A percentile compares a stretch with the other conserved stretches of the same genome.
Conservation (phyloP, 1,140 invertebrate genomes). For the Papilio xuthus region DNA sequence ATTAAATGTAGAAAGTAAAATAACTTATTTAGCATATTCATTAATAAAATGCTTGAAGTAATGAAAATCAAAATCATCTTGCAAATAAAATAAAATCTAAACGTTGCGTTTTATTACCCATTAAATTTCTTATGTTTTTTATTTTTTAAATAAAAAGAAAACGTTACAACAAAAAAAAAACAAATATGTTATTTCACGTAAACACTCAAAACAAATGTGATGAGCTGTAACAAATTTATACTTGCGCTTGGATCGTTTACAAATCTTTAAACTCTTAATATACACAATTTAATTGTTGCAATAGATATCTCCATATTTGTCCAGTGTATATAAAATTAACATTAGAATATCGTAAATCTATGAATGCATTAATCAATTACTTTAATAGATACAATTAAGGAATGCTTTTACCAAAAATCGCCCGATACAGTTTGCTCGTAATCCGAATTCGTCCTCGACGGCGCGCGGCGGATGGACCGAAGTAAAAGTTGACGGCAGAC, state of each 20-base stretch:
- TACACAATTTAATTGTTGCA: neutral
- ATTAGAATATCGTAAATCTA: neutral
- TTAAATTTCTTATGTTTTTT: neutral
- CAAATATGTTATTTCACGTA: neutral
- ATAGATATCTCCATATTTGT: neutral
- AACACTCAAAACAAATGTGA: neutral
- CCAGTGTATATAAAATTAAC: neutral
- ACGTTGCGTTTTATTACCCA: neutral
- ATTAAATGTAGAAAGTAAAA: neutral
- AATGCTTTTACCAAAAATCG: conserved; percentile 34
- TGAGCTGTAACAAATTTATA: conserved; percentile 19
- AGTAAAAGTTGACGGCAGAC: conserved; percentile 74
- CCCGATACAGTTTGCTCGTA: conserved; percentile 58
- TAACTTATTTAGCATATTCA: neutral
- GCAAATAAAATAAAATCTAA: neutral
- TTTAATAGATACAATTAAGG: conserved; percentile 27
- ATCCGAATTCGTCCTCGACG: conserved; percentile 65
- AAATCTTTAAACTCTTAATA: neutral
- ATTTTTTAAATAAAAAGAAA: neutral
- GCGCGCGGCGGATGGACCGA: conserved; percentile 57
- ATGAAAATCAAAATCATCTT: neutral
- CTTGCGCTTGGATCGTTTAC: neutral
- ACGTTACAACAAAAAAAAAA: neutral
- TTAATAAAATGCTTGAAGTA: neutral
- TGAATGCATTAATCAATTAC: conserved; percentile 10